Evolutionary conservation across 2,797 vertebrate species (phyloP), one percentile per base, ranked within the genome.

Genomic region (Lepidocolaptes lacrymiger): DNA sequence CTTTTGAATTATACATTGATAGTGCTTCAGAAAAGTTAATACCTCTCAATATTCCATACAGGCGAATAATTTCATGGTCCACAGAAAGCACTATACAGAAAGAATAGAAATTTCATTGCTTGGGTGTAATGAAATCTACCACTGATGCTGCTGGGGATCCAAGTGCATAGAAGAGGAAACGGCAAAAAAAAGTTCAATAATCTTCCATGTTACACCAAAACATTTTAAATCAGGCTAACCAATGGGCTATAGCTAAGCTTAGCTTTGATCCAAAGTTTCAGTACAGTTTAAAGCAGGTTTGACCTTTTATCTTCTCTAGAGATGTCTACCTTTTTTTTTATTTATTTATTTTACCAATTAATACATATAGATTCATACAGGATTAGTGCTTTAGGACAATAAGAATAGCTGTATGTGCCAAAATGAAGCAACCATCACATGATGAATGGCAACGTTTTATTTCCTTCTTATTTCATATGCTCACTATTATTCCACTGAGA

Each of bases 91-190:
- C 81, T 79, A 63, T 44, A 68, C 32, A 87, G 56, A 58, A 83
- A 95, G 49, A 95, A 89, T 1, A 79, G 58, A 94, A 89, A 95
- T 93, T 92, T 85, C 84, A 91, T 79, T 94, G 90, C 88, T 91
- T 71, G 43, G 51, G 44, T 89, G 83, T 89, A 95, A 92, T 73
- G 55, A 91, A 93, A 93, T 82, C 91, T 69, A 94, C 83, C 48
- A 81, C 37, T 63, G 83, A 93, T 63, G 59, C 83, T 87, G 67
- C 74, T 91, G 74, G 77, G 8, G 0, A 92, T 82, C 63, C 63
- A 88, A 87, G 48, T 21, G 22, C 64, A 93, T 7, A 55, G 56
- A 85, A 49, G 22, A 94, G 46, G 71, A 95, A 91, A 91, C 0
- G 0, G 63, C 14, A 79, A 90, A 91, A 90, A 88, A 44, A 54